phyloP scores from a whole-genome alignment of 2,888 invertebrate species.

The Pseudanteris insignis region DNA sequence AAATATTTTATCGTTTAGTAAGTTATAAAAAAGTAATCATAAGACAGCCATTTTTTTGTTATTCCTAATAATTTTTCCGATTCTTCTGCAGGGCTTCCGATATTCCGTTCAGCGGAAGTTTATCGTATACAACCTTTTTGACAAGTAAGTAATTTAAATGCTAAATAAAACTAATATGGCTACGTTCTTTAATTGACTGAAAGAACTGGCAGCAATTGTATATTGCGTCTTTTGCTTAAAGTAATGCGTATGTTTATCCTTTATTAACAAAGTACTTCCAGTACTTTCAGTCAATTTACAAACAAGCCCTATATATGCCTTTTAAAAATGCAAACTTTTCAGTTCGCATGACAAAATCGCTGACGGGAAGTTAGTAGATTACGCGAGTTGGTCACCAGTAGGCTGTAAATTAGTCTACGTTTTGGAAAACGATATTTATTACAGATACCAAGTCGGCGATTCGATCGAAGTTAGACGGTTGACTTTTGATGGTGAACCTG shows the following conservation, averaged over 20 bases:
- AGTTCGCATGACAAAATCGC: conserved; percentile 67
- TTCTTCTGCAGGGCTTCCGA: conserved; percentile 71
- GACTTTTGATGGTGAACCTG: conserved; percentile 73
- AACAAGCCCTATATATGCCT: not conserved
- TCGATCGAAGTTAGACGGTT: conserved; percentile 64
- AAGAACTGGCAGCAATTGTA: too few species aligned
- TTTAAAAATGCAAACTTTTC: conserved; percentile 6
- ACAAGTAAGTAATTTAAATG: conserved; percentile 41
- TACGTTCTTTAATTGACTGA: too few species aligned
- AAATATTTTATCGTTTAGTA: too few species aligned
- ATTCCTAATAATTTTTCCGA: not conserved
- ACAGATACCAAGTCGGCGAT: conserved; percentile 59
- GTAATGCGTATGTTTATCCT: too few species aligned
- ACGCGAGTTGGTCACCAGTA: conserved; percentile 71
- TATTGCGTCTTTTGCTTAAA: too few species aligned
- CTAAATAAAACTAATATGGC: not conserved
- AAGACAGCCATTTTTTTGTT: too few species aligned
- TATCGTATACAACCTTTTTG: conserved; percentile 65
- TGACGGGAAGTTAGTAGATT: conserved; percentile 70
- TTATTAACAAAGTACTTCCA: too few species aligned
- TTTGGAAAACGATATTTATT: conserved; percentile 76
- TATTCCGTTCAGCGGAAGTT: conserved; percentile 75
- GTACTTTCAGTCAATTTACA: too few species aligned
- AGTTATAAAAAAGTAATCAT: too few species aligned
- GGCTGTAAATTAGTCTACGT: conserved; percentile 73